Evolutionary conservation across 2,113 vertebrate genomes (phyloP).

Genomic region (Brachypteracias leptosomus): DNA sequence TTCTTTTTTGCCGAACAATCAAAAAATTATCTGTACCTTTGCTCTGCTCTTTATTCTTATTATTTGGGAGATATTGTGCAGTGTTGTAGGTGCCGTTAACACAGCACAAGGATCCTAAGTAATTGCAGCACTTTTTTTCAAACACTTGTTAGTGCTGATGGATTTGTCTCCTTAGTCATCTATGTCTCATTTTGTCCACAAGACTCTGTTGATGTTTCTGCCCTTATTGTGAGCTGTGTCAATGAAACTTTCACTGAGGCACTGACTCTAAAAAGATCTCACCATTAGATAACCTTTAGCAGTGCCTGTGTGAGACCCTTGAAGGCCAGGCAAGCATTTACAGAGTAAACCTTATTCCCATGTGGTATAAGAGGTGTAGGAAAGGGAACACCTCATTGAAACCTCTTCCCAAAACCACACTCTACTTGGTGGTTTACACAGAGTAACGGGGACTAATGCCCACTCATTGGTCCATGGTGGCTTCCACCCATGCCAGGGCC

Average conservation of each 20-base stretch:
- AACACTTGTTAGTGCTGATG: background rate
- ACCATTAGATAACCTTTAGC: background rate
- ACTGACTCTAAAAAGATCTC: background rate
- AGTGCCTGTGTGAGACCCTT: background rate
- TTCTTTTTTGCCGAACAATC: background rate
- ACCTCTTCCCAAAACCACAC: background rate
- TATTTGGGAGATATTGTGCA: background rate
- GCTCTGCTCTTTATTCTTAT: background rate
- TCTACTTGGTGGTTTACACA: background rate
- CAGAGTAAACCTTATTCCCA: background rate
- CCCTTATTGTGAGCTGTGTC: background rate
- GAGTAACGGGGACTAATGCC: background rate
- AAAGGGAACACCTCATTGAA: background rate
- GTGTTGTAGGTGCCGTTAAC: background rate
- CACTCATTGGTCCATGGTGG: fast-evolving
- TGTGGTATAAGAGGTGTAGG: background rate
- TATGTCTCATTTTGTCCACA: background rate
- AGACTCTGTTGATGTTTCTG: background rate
- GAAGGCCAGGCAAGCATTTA: background rate
- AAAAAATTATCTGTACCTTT: background rate
- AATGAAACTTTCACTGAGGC: background rate
- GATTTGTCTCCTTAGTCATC: background rate
- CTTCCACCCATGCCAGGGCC: background rate
- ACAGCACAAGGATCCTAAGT: background rate
- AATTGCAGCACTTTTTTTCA: background rate